Base-by-base conservation (phyloP, 1,140 invertebrate species). In the Brachionus asplanchnoidis region DNA sequence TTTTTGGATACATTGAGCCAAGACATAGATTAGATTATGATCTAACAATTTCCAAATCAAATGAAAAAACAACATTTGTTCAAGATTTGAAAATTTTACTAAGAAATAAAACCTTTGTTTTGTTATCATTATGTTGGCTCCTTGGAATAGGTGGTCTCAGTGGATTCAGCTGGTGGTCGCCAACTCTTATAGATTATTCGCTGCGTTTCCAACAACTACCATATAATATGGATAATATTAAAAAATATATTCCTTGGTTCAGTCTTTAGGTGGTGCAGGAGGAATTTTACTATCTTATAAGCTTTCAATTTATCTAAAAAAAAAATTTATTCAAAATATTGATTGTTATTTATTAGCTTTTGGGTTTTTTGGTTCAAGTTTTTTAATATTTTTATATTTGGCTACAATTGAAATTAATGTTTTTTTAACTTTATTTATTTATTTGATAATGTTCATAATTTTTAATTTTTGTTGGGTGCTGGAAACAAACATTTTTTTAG, bases 391-490 rank as follows among this genome's bases (percentile, higher is more conserved):
- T 65, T 11, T 46, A 0, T 82, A 65, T 65, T 26, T 82, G n/a
- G 53, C 53, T 20, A 82, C 53, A 28, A 60, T 82, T 44, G 60
- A 26, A 40, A 40, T 82, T 7, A 77, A 50, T 28, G 73, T 26
- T 12, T 82, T 36, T 82, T 65, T 60, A 23, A 82, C 65, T 7
- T 7, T 68, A 14, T 26, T 26, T 36, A 82, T 60, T 5, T 82
- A 65, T 46, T 65, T 28, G 7, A 11, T 82, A 36, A 68, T 82
- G 79, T 36, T 82, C 44, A 36, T 68, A 36, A 20, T 46, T 40
- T 82, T 82, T 82, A 82, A 82, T 68, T 42, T 82, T 44, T 82
- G 79, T n/a, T 82, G 79, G 79, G 65, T 82, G 9, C 5, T 68
- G 12, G 53, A 82, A 65, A 68, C 79, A 65, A 82, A 82, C 40